Conservation (phyloP, 2,888 invertebrate species). For the Cistogaster globosa region DNA sequence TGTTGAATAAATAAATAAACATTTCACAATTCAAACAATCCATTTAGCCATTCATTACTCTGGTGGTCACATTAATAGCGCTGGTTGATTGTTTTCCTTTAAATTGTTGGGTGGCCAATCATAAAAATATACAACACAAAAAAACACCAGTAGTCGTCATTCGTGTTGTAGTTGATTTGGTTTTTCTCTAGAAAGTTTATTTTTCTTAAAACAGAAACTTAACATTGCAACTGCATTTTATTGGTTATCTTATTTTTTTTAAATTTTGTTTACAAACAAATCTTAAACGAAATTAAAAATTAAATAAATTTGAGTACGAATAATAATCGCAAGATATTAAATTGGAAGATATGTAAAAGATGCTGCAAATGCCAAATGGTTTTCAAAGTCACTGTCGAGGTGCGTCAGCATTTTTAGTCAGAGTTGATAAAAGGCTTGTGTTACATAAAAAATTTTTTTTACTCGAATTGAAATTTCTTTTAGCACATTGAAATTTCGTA, state of each 20-base stretch:
- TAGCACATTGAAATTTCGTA: too few species aligned
- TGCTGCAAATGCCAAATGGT: too few species aligned
- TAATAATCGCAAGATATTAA: too few species aligned
- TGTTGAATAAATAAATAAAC: conserved; percentile 53
- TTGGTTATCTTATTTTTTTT: neutral
- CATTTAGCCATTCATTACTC: conserved; percentile 9
- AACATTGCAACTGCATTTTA: conserved; percentile 17
- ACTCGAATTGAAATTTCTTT: too few species aligned
- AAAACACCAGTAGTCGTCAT: conserved; percentile 54
- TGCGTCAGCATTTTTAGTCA: too few species aligned
- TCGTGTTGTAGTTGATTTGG: neutral
- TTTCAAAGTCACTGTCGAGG: too few species aligned
- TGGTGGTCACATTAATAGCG: conserved; percentile 52
- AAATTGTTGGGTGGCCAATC: conserved; percentile 52
- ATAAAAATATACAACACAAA: neutral
- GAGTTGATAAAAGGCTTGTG: too few species aligned
- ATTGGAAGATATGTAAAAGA: too few species aligned
- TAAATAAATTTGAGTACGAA: too few species aligned
- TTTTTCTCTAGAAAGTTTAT: conserved; percentile 22
- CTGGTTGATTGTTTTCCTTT: conserved; percentile 41
- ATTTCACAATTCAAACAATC: conserved; percentile 15
- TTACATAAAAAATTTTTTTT: too few species aligned
- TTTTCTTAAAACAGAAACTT: neutral
- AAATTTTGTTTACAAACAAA: neutral
- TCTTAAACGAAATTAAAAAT: too few species aligned